Conservation (phyloP, 1,140 invertebrate genomes). For the Micrasema minimum region DNA sequence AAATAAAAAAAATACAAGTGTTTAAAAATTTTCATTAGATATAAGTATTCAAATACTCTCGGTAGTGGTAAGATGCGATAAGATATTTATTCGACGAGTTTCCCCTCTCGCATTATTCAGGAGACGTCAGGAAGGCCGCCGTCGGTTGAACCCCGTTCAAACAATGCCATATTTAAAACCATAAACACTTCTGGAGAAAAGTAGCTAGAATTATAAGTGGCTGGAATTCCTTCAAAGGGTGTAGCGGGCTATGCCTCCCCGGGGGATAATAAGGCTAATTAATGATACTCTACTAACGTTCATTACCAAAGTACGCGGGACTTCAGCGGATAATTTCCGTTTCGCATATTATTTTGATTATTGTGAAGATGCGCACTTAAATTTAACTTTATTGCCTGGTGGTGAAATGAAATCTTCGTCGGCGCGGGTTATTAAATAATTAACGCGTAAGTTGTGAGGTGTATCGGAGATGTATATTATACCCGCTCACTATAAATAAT, state of each 20-base stretch:
- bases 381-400: constrained; percentile 19
- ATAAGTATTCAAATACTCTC: no score
- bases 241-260: constrained; percentile 48
- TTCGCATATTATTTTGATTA: constrained; percentile 53
- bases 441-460: constrained; percentile 12
- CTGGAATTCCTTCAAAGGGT: constrained; percentile 47
- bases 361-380: constrained; percentile 36
- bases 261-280: constrained; percentile 53
- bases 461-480: no score
- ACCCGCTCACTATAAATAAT: no score
- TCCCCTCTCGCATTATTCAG: constrained; percentile 41
- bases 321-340: constrained; percentile 34
- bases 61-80: no score
- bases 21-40: no score
- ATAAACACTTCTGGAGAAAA: constrained; percentile 53
- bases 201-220: constrained; percentile 53
- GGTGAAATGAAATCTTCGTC: constrained; percentile 31
- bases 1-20: no score
- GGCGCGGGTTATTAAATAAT: constrained; percentile 21
- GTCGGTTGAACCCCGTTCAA: constrained; percentile 46
- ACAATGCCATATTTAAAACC: constrained; percentile 54
- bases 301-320: constrained; percentile 49
- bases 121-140: constrained; percentile 46
- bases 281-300: constrained; percentile 53
- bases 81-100: no score